A percentile compares a stretch with the other conserved stretches of the same genome.
Evolutionary conservation across 2,888 invertebrate species (phyloP).

Genomic region (Autographa gamma): DNA sequence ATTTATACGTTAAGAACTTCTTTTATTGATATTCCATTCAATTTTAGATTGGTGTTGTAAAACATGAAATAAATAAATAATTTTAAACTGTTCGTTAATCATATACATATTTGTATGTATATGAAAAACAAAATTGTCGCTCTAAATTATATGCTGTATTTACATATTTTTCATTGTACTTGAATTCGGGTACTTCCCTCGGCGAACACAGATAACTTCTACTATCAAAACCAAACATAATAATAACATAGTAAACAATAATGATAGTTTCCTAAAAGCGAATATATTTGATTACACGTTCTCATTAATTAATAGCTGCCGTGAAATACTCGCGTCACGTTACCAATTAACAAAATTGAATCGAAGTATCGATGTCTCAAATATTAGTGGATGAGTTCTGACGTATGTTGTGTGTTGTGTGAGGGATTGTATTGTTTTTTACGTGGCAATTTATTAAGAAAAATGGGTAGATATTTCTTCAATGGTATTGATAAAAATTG

Average conservation of each 20-base stretch:
- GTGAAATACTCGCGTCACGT: constrained; percentile 19
- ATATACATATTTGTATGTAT: too few species aligned
- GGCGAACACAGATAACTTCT: background rate
- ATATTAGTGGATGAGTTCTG: constrained; percentile 9
- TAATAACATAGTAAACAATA: background rate
- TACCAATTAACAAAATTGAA: constrained; percentile 46
- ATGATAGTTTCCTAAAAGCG: background rate
- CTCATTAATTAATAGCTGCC: constrained; percentile 36
- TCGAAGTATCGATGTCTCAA: constrained; percentile 27
- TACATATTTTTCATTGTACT: too few species aligned
- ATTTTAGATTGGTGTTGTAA: too few species aligned
- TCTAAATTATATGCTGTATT: too few species aligned
- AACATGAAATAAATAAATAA: too few species aligned
- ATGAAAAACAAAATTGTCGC: too few species aligned
- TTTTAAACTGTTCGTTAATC: too few species aligned
- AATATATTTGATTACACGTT: constrained; percentile 25
- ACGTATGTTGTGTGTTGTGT: background rate
- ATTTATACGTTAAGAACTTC: too few species aligned
- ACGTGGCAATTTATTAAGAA: too few species aligned
- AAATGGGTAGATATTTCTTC: too few species aligned
- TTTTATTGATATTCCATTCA: too few species aligned
- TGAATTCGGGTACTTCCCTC: background rate
- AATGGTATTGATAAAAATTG: too few species aligned
- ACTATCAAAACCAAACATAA: background rate
- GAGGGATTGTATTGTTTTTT: background rate